These are phyloP conservation scores for Diadegma fenestrale DNA, from an alignment of 2,888 invertebrate species.

Conservation along the genomic window DNA sequence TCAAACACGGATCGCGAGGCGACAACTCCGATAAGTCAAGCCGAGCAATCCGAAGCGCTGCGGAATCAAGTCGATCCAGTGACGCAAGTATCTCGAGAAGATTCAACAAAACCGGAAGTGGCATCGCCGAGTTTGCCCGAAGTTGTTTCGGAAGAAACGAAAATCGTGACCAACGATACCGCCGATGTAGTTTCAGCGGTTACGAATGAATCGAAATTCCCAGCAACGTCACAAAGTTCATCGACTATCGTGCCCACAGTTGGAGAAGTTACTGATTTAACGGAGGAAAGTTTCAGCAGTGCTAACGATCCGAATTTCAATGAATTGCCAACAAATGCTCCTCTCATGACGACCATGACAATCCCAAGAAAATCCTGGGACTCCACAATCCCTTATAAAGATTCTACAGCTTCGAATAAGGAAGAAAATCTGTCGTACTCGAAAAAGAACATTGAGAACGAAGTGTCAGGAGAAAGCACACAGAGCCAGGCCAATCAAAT, in stretches of 20 bases:
- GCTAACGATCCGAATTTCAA: conserved; percentile 33
- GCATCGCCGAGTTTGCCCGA: background rate
- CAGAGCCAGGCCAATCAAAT: conserved; percentile 73
- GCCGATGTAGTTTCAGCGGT: conserved; percentile 27
- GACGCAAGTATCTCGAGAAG: conserved; percentile 33
- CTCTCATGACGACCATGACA: conserved; percentile 68
- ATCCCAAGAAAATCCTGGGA: conserved; percentile 80
- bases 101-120: conserved; percentile 11
- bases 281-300: conserved; percentile 74
- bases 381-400: conserved; percentile 82
- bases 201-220: background rate
- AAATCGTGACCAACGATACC: conserved; percentile 13
- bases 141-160: background rate
- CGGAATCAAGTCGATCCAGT: background rate
- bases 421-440: conserved; percentile 80
- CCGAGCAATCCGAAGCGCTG: background rate
- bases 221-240: conserved; percentile 21
- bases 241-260: conserved; percentile 63
- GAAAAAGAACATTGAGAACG: conserved; percentile 65
- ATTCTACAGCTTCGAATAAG: conserved; percentile 79
- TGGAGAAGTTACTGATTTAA: conserved; percentile 78
- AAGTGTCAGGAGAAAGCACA: conserved; percentile 73
- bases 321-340: conserved; percentile 37
- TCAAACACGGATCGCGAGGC: conserved; percentile 70
- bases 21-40: conserved; percentile 42